phyloP scores from a whole-genome alignment of 2,888 invertebrate genomes.

The Campaea margaritaria region DNA sequence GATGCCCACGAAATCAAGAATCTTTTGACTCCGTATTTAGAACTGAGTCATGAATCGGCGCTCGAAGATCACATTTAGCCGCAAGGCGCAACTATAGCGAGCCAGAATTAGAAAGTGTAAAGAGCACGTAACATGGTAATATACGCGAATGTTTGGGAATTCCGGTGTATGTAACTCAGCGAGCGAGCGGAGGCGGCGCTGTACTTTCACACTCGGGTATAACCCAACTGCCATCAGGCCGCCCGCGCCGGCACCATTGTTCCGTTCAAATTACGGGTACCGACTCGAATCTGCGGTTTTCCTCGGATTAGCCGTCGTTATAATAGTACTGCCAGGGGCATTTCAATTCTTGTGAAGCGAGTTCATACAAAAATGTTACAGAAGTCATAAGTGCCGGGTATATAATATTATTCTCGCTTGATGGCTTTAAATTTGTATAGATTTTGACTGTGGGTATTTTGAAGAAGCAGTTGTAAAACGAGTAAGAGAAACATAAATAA shows the following conservation, averaged over 20 bases:
- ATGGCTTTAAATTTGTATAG: no score
- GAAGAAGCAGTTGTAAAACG: no score
- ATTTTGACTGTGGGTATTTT: no score
- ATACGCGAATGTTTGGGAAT: constrained; percentile 59
- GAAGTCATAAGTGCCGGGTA: no score
- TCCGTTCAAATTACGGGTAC: constrained; percentile 13
- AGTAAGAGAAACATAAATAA: background rate
- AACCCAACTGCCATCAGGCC: constrained; percentile 50
- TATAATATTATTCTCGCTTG: background rate
- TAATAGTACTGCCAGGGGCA: background rate
- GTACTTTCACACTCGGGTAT: constrained; percentile 68
- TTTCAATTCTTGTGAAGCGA: background rate
- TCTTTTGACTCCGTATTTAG: constrained; percentile 11
- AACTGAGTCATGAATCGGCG: constrained; percentile 19
- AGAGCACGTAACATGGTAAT: constrained; percentile 53
- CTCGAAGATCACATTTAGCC: constrained; percentile 15
- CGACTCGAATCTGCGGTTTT: constrained; percentile 48
- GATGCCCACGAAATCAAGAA: background rate
- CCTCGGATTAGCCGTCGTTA: constrained; percentile 35
- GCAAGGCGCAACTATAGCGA: constrained; percentile 15
- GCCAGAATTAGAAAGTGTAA: constrained; percentile 58
- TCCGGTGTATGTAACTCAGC: constrained; percentile 54
- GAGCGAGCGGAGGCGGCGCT: constrained; percentile 25
- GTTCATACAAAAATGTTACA: no score
- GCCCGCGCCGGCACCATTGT: constrained; percentile 13